phyloP scores from a whole-genome alignment of 2,797 vertebrate genomes.

The Falco naumanni region DNA sequence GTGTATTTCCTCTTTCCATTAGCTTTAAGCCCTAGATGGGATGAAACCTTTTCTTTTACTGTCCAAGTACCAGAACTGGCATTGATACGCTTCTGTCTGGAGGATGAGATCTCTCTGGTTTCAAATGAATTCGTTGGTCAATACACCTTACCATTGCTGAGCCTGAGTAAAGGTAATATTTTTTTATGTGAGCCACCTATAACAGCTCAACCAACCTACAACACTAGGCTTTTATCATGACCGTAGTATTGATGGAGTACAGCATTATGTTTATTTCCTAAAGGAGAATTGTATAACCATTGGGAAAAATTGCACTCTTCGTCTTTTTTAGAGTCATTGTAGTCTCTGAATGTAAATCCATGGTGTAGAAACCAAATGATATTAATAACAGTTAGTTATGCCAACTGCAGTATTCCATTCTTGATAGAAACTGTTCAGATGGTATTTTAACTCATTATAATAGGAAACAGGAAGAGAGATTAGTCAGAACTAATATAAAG shows the following conservation, averaged over 20 bases:
- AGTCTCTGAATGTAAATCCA: not conserved
- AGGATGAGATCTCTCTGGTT: constrained; percentile 77
- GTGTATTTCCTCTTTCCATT: not conserved
- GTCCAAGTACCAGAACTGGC: constrained; percentile 85
- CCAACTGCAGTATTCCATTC: not conserved
- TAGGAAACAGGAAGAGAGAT: not conserved
- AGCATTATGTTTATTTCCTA: not conserved
- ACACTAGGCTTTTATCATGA: not conserved
- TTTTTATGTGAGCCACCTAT: not conserved
- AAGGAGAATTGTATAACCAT: not conserved
- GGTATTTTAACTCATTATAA: not conserved
- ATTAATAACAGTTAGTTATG: not conserved
- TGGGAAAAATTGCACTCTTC: not conserved
- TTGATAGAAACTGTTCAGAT: not conserved
- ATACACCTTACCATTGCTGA: constrained; percentile 85
- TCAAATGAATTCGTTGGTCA: constrained; percentile 87
- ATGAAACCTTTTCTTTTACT: constrained; percentile 81
- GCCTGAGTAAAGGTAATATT: constrained; percentile 87
- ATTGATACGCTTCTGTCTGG: constrained; percentile 85
- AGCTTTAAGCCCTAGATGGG: constrained; percentile 87
- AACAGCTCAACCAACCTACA: not conserved
- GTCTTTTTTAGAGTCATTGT: not conserved
- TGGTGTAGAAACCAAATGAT: not conserved
- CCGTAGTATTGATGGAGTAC: not conserved
- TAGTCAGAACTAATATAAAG: not conserved